Evolutionary conservation across 64 coral and sea anemone species (phyloP), one percentile per base, ranked within the genome.

Genomic region (Anthopleura sola): DNA sequence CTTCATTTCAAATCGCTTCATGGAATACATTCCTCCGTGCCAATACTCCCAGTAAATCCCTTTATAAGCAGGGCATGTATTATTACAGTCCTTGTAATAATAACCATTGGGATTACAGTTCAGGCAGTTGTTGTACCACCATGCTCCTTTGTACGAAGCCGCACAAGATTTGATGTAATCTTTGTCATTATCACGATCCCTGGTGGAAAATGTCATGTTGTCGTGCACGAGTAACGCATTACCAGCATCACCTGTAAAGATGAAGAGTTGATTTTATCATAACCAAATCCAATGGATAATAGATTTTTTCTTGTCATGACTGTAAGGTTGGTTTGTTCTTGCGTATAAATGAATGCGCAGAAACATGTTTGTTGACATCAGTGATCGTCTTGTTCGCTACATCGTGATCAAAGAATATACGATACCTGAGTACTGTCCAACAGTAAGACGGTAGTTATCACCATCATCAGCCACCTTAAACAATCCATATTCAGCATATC

Each of bases 1-100:
- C 37, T 85, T 85, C 32, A 85, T 85, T 68, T 85, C 53, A 3
- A 56, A 33, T 21, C 37, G 48, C 83, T 68, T 85, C 24, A 85
- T 15, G 19, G 83, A 85, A 47, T 60, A 60, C 11, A 0, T 64
- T 1, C 16, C 18, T 19, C 58, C 58, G 16, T 66, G 53, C 83
- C 83, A 85, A 21, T 26, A 8, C 11, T 85, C 17, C 83, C 83
- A 85, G 14, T 26, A 8, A 24, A 85, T 85, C 23, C 83, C 83
- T 37, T 85, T 37, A 71, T 29, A 33, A 5, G 10, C 34, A 23
- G 26, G 32, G 28, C 36, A 37, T 9, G 13, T 19, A 18, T 36
- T 20, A 0, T 37, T 44, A 60, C 53, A 37, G 55, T 18, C 23
- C 7, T 6, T 0, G 16, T 40, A 81, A 48, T 81, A 81, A 2